These are phyloP conservation scores for Aproaerema taeniolella DNA, from an alignment of 2,888 invertebrate genomes.

Conservation along the genomic window DNA sequence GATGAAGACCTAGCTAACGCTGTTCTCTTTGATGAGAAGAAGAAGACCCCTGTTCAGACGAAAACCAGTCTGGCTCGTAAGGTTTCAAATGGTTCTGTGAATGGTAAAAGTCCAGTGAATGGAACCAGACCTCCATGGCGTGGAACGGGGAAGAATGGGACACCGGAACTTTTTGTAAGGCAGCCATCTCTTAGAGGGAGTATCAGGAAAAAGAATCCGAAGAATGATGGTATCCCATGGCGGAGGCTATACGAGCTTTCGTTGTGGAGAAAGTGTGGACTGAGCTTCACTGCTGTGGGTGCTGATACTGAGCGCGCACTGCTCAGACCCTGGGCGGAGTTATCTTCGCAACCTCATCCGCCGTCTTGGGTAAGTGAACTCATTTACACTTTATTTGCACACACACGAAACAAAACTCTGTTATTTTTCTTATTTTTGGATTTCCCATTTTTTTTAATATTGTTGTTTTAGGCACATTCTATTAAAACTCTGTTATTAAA, in stretches of 20 bases:
- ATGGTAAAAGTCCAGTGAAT: conserved; percentile 43
- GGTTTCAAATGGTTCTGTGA: conserved; percentile 42
- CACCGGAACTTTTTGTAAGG: conserved; percentile 49
- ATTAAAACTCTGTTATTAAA: no score
- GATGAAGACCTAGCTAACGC: conserved; percentile 56
- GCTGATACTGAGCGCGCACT: conserved; percentile 61
- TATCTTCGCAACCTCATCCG: conserved; percentile 50
- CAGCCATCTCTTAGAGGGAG: conserved; percentile 62
- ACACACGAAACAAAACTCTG: no score
- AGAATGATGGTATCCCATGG: conserved; percentile 69
- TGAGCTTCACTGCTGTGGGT: conserved; percentile 60
- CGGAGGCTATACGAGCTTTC: conserved; percentile 75
- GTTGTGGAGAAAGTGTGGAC: conserved; percentile 71
- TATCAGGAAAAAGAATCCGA: conserved; percentile 55
- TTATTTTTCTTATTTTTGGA: no score
- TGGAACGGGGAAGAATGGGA: conserved; percentile 53
- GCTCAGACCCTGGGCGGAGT: conserved; percentile 57
- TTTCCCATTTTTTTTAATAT: no score
- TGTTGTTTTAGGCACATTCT: no score
- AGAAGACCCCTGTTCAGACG: conserved; percentile 38
- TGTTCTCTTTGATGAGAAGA: conserved; percentile 59
- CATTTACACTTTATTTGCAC: no score
- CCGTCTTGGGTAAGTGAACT: conserved; percentile 25
- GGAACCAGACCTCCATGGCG: conserved; percentile 69
- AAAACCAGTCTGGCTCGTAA: conserved; percentile 51